Evolutionary conservation across 1,140 invertebrate genomes (phyloP).

Genomic region (Aphaenogaster rudis): DNA sequence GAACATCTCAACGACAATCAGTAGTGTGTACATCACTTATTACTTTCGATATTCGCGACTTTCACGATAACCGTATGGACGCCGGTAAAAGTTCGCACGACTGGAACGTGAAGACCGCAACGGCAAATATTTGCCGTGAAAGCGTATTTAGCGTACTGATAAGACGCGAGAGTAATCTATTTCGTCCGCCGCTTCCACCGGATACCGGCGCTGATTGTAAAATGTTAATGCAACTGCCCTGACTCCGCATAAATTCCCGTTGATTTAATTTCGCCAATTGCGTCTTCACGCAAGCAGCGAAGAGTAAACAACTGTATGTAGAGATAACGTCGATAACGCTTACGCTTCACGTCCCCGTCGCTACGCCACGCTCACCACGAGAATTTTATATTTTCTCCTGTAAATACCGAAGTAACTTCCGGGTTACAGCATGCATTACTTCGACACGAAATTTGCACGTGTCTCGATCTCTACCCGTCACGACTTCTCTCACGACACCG

Average conservation of each 20-base stretch:
- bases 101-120: slow-evolving; percentile 35
- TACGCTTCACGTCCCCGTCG: slow-evolving; percentile 28
- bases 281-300: background rate
- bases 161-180: slow-evolving; percentile 41
- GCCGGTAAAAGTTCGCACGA: slow-evolving; percentile 41
- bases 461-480: slow-evolving; percentile 52
- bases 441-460: slow-evolving; percentile 56
- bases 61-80: slow-evolving; percentile 40
- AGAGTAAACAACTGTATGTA: slow-evolving; percentile 1
- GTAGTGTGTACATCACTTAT: slow-evolving; percentile 29
- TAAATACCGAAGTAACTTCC: slow-evolving; percentile 39
- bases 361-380: background rate
- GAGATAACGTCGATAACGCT: slow-evolving; percentile 49
- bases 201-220: slow-evolving; percentile 10
- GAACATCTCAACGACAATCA: slow-evolving; percentile 32
- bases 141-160: slow-evolving; percentile 54
- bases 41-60: slow-evolving; percentile 50
- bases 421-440: slow-evolving; percentile 42
- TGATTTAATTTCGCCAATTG: slow-evolving; percentile 16
- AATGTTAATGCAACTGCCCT: slow-evolving; percentile 38
- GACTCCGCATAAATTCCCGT: slow-evolving; percentile 14
- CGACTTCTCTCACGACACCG: slow-evolving; percentile 12
- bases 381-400: slow-evolving; percentile 24
- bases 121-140: slow-evolving; percentile 53
- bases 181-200: slow-evolving; percentile 12